These are phyloP conservation scores for Ondatra zibethicus DNA, from an alignment of 2,113 vertebrate genomes.

Conservation along the genomic window DNA sequence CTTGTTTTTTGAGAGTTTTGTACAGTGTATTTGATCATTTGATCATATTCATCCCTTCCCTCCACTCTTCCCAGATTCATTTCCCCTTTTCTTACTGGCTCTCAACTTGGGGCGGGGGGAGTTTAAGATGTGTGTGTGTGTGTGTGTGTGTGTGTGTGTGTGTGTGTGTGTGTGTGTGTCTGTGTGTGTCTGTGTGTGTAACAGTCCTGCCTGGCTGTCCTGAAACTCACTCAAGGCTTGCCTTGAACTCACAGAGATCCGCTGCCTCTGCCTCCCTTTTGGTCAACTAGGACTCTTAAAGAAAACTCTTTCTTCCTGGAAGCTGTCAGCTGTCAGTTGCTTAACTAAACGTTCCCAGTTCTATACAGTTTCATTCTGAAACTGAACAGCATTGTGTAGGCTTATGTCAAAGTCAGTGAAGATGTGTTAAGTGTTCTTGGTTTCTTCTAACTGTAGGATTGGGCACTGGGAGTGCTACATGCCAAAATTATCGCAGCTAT, in stretches of 20 bases:
- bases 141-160: background rate
- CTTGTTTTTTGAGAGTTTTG: background rate
- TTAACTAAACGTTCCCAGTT: background rate
- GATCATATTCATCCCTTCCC: background rate
- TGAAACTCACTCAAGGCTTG: background rate
- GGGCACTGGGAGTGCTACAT: slow-evolving; percentile 99
- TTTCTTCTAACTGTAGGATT: slow-evolving; percentile 88
- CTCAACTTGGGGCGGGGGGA: too few relatives aligned
- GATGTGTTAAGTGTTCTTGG: slow-evolving; percentile 4
- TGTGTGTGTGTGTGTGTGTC: too few relatives aligned
- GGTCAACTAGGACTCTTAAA: background rate
- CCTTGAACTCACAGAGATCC: background rate
- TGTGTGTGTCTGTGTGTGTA: background rate
- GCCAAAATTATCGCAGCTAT: slow-evolving; percentile 99
- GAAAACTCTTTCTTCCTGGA: background rate
- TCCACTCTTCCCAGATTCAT: background rate
- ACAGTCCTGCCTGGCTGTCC: background rate
- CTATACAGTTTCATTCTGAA: slow-evolving; percentile 4
- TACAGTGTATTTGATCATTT: background rate
- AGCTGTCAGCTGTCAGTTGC: background rate
- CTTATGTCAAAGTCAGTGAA: background rate
- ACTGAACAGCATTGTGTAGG: background rate
- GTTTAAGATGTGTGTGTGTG: too few relatives aligned
- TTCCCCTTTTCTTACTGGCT: background rate
- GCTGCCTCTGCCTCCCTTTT: background rate